Conservation (phyloP, 1,140 invertebrate genomes). For the Anastatus disparis region DNA sequence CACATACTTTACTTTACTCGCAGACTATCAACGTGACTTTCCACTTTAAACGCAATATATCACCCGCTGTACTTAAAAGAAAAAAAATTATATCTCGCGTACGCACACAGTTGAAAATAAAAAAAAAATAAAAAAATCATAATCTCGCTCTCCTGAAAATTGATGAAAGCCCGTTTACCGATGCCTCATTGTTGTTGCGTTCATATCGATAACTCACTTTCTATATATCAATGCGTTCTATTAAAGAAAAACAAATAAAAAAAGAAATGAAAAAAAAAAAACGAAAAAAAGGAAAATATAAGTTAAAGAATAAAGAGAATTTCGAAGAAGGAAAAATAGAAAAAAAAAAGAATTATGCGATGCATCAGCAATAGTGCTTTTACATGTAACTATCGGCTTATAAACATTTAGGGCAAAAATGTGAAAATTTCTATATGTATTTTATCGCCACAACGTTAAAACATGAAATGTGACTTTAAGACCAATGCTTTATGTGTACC, state of each 20-base stretch:
- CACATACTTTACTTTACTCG: no score
- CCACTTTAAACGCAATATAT: slow-evolving; percentile 18
- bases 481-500: no score
- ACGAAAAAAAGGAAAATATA: no score
- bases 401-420: background rate
- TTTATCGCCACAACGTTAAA: background rate
- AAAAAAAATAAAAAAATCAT: background rate
- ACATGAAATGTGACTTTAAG: slow-evolving; percentile 3
- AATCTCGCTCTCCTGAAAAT: slow-evolving; percentile 2
- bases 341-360: background rate
- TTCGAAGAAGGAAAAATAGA: background rate
- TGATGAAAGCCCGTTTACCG: slow-evolving; percentile 22
- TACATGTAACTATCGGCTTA: background rate
- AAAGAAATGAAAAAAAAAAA: no score
- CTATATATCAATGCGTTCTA: background rate
- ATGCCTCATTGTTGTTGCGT: background rate
- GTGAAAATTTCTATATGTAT: no score
- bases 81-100: no score
- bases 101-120: no score
- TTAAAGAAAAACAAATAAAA: no score
- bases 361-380: background rate
- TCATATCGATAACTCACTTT: background rate
- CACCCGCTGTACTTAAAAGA: background rate
- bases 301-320: no score
- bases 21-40: no score